Evolutionary conservation across 2,888 invertebrate species (phyloP).

Genomic region (Leptinotarsa peninsularis): DNA sequence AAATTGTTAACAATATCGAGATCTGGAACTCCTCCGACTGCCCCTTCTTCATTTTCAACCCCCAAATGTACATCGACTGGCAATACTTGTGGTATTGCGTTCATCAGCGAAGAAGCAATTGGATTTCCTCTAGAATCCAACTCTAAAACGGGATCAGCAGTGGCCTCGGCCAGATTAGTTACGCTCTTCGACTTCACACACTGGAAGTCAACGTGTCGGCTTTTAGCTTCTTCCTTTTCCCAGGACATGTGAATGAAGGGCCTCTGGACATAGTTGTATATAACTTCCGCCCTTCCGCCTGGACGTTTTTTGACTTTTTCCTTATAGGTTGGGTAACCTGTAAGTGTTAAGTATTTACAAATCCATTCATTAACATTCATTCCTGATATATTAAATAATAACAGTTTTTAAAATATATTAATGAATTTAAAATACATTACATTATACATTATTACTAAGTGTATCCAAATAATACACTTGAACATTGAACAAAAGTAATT

Average conservation of each 20-base stretch:
- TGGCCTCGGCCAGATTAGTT: constrained; percentile 95
- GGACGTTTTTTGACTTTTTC: constrained; percentile 97
- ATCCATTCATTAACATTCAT: no score
- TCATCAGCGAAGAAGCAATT: constrained; percentile 53
- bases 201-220: constrained; percentile 98
- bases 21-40: constrained; percentile 57
- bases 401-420: no score
- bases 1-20: constrained; percentile 48
- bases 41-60: constrained; percentile 63
- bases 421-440: no score
- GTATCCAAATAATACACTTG: no score
- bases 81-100: constrained; percentile 52
- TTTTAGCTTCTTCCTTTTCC: constrained; percentile 99
- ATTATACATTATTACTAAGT: no score
- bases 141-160: constrained; percentile 86
- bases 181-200: constrained; percentile 98
- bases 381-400: no score
- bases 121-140: constrained; percentile 73
- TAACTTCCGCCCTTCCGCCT: constrained; percentile 95
- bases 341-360: background rate
- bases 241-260: constrained; percentile 99
- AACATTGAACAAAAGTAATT: no score
- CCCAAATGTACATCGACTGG: constrained; percentile 51
- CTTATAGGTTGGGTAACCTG: constrained; percentile 96
- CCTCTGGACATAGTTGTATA: constrained; percentile 99